Evolutionary conservation across 2,888 invertebrate species (phyloP), one percentile per base, ranked within the genome.

Genomic region (Stramonita haemastoma): DNA sequence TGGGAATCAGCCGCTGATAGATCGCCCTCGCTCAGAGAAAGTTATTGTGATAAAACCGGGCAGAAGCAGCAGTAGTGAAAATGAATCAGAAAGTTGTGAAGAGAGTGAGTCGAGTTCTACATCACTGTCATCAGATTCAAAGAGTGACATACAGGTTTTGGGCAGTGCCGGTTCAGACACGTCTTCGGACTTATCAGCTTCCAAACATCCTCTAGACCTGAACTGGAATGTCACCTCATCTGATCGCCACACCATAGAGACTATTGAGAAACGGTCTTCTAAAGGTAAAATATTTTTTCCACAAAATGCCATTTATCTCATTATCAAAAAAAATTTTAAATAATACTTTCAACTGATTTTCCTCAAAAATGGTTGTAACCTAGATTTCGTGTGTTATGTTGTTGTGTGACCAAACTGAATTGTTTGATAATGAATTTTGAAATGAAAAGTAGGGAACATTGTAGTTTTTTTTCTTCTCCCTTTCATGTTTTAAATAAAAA

Each of bases 231-330:
- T 86, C 36, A n/a, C 17, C 32, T 8, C 70, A 1, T 17, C 11
- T 70, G 86, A 86, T n/a, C 86, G 86, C 22, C 32, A 86, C 36
- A 86, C 86, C 34, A 70, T 86, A 26, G 66, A 86, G 36, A 66
- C 29, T 13, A 66, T 86, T 36, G 86, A 86, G 22, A 66, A 86
- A 86, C 0, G 36, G 81, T 19, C 34, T 17, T 81, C 34, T 34
- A 34, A 81, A 81, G 81, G 34, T 81, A 81, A 32, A 81, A 26
- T 2, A 46, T 46, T 46, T 46, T n/a, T 46, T 5, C 46, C 8
- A 46, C 46, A 46, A 46, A 46, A 46, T 46, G 46, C 46, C 46
- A 46, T 2, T 46, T 46, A 46, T 46, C 8, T 46, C 46, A 46
- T 46, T 46, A 8, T 46, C 46, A 46, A 46, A 46, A 46, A 2